phyloP scores from a whole-genome alignment of 2,888 invertebrate species.

The Epistrophe grossulariae region DNA sequence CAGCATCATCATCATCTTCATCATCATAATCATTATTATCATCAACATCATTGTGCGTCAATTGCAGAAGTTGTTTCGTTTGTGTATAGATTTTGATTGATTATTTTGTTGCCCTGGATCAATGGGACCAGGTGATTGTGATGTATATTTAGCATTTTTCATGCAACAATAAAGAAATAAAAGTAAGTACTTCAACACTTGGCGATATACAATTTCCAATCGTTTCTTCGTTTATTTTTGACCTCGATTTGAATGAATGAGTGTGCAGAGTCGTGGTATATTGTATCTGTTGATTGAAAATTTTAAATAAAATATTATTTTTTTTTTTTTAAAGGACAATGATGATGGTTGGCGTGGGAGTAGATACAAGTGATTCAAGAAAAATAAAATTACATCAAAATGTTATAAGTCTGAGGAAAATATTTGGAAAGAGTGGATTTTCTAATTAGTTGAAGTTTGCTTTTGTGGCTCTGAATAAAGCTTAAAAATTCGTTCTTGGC shows the following conservation, averaged over 20 bases:
- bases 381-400: too few species aligned
- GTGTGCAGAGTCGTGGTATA: background rate
- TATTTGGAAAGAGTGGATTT: too few species aligned
- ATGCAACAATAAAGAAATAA: background rate
- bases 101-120: constrained; percentile 48
- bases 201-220: constrained; percentile 39
- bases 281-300: constrained; percentile 60
- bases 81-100: constrained; percentile 66
- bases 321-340: background rate
- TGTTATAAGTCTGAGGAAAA: too few species aligned
- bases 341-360: background rate
- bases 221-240: constrained; percentile 38
- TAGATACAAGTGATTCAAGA: background rate
- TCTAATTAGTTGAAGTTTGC: background rate
- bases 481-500: too few species aligned
- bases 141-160: constrained; percentile 34
- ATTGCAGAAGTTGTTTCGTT: constrained; percentile 59
- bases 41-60: constrained; percentile 48
- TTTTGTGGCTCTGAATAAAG: too few species aligned
- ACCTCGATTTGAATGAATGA: constrained; percentile 3
- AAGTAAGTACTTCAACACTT: background rate
- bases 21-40: constrained; percentile 43
- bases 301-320: constrained; percentile 38
- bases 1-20: constrained; percentile 49
- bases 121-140: constrained; percentile 59